These are phyloP conservation scores for Oreotrochilus melanogaster DNA, from an alignment of 2,113 vertebrate genomes.

Conservation along the genomic window DNA sequence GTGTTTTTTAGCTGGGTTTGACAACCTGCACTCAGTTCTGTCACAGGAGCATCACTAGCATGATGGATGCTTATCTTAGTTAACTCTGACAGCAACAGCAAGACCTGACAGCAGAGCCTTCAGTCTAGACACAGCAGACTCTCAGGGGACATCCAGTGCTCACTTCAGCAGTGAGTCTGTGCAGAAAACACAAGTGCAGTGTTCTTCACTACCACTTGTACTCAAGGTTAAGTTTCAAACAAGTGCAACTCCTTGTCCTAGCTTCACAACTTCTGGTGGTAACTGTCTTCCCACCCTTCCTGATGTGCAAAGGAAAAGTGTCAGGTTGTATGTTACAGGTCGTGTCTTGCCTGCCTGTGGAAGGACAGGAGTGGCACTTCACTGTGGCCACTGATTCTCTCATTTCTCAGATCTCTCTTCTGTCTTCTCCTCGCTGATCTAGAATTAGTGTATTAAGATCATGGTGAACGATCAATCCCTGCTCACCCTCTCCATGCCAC, in stretches of 20 bases:
- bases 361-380: background rate
- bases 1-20: background rate
- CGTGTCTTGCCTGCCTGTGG: background rate
- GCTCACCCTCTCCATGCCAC: background rate
- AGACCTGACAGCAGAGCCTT: background rate
- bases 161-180: background rate
- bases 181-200: background rate
- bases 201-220: rapidly evolving
- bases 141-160: background rate
- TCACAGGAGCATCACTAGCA: rapidly evolving
- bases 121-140: background rate
- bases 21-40: background rate
- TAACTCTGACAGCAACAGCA: background rate
- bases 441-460: background rate
- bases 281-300: background rate
- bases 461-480: background rate
- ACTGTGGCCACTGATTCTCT: rapidly evolving
- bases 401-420: background rate
- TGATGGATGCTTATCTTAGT: background rate
- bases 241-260: background rate
- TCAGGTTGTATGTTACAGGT: background rate
- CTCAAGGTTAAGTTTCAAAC: background rate
- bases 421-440: background rate
- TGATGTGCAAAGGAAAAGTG: background rate
- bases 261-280: background rate